Evolutionary conservation across 1,140 invertebrate species (phyloP), one percentile per base, ranked within the genome.

Genomic region (Latrodectus geometricus): DNA sequence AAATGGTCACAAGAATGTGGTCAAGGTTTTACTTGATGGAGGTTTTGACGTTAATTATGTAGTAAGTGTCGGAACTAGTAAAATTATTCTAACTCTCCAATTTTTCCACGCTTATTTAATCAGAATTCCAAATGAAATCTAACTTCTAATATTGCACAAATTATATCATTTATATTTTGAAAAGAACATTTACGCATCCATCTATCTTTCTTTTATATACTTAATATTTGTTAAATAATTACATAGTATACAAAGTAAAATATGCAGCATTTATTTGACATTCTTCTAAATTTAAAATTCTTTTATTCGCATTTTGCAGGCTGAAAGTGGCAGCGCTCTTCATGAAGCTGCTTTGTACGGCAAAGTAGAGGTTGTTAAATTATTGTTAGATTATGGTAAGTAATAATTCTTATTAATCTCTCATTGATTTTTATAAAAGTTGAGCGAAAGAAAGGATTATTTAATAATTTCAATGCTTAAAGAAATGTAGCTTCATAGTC

Each of bases 321-420:
- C 97, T 2, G 94, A 94, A 75, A 94, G 94, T 49, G 98, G 98
- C 0, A 97, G 96, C 2, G 96, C 97, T 0, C 93, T 99, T 86
- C 98, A 99, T 92, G 97, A 99, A 90, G 97, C 97, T 3, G 97
- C 97, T 0, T 93, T 98, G 9, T 98, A 95, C 91, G 97, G 97
- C 75, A 98, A 99, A 92, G 94, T 96, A 88, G 96, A 97, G 88
- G 96, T 98, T 49, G 97, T 97, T 8, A 93, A 95, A 77, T 93
- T 96, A 0, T 92, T 99, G 17, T 90, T 99, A 8, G 94, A 96
- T 68, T 89, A 90, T 89, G 92, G 92, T 91, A 89, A 86, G 80
- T 77, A 4, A 68, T 2, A 70, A 70, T 1, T 8, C 17, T 9
- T 4, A 35, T 48, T 66, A 65, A 65, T 66, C 11, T 17, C 14